phyloP scores from a whole-genome alignment of 2,113 vertebrate genomes.

The Sciurus niger region DNA sequence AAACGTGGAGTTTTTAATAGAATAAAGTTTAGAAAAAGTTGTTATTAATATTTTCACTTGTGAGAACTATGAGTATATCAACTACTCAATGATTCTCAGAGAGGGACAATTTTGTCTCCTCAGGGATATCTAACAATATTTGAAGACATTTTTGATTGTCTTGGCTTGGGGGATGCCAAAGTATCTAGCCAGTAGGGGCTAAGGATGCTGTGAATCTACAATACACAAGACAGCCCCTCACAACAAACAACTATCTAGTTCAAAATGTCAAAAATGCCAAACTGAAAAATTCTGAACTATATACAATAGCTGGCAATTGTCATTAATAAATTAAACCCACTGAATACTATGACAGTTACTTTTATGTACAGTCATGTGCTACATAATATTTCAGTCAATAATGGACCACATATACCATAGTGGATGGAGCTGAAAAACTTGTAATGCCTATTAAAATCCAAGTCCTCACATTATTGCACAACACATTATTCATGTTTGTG shows the following conservation, averaged over 20 bases:
- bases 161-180: not conserved
- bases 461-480: not conserved
- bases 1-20: conserved; percentile 19
- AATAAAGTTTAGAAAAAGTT: conserved; percentile 32
- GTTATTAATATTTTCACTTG: not conserved
- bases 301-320: not conserved
- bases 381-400: not conserved
- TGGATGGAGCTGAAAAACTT: not conserved
- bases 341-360: not conserved
- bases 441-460: not conserved
- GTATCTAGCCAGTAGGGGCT: not conserved
- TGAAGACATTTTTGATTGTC: not conserved
- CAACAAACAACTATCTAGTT: not conserved
- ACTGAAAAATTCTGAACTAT: not conserved
- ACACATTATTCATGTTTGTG: not conserved
- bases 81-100: not conserved
- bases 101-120: not conserved
- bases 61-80: not conserved
- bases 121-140: not conserved
- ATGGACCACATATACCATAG: not conserved
- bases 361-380: not conserved
- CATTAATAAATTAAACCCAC: not conserved
- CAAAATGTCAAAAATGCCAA: not conserved
- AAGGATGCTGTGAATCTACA: not conserved
- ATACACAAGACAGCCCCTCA: not conserved